Percentiles rank a stretch among this genome's conserved stretches.
phyloP scores from a whole-genome alignment of 2,888 invertebrate genomes.

The Megastigmus dorsalis region DNA sequence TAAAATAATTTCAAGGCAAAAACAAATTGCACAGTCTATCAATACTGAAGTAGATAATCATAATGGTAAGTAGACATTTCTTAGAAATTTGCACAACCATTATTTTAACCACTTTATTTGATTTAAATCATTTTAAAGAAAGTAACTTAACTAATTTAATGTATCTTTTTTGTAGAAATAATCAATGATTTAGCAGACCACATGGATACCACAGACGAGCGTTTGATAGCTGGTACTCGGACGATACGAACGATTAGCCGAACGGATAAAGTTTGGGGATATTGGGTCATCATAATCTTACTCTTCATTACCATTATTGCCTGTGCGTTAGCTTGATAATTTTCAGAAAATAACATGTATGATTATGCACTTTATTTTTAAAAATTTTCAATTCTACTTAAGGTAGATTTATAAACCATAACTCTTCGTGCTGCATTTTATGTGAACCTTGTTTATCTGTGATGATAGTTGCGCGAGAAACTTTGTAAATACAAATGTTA shows the following conservation, averaged over 20 bases:
- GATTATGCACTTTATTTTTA: no score
- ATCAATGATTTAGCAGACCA: conserved; percentile 85
- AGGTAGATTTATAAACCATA: conserved; percentile 2
- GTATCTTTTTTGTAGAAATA: conserved; percentile 77
- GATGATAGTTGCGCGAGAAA: conserved; percentile 25
- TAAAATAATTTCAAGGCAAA: conserved; percentile 84
- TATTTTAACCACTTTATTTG: no score
- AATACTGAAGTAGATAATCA: conserved; percentile 86
- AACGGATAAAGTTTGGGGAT: conserved; percentile 84
- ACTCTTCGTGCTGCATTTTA: conserved; percentile 29
- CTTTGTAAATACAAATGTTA: conserved; percentile 34
- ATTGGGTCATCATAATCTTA: conserved; percentile 83
- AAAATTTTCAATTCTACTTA: conserved; percentile 22
- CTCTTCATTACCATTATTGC: conserved; percentile 82
- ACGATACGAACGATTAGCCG: conserved; percentile 80
- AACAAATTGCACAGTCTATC: conserved; percentile 84
- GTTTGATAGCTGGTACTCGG: conserved; percentile 81
- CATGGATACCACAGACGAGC: conserved; percentile 82
- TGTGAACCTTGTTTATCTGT: conserved; percentile 29
- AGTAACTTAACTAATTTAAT: background rate
- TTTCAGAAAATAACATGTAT: no score
- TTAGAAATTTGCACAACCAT: no score
- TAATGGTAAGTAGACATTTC: conserved; percentile 81
- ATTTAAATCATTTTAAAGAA: conserved; percentile 39
- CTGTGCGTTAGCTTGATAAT: conserved; percentile 73